Percentiles rank a stretch among this genome's conserved stretches.
Conservation (phyloP, 2,888 invertebrate genomes). For the Macrophya annulata region DNA sequence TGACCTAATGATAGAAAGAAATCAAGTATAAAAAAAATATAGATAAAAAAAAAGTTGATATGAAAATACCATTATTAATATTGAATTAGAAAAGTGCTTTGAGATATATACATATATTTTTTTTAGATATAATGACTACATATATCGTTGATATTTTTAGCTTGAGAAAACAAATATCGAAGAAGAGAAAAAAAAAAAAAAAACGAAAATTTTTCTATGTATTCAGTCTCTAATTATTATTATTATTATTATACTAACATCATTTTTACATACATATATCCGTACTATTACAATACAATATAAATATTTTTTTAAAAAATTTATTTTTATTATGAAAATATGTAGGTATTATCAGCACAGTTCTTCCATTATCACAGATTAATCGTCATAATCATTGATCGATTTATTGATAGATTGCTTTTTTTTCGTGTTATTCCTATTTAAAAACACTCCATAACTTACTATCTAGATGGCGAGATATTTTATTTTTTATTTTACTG, state of each 20-base stretch:
- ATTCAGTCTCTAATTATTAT: neutral
- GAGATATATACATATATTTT: conserved; percentile 12
- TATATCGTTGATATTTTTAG: conserved; percentile 18
- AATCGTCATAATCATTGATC: neutral
- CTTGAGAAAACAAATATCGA: neutral
- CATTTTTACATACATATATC: neutral
- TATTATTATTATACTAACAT: neutral
- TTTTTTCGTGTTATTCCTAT: neutral
- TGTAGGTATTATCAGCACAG: neutral
- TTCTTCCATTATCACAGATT: neutral
- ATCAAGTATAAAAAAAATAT: neutral
- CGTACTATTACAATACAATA: neutral
- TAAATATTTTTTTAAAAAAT: neutral
- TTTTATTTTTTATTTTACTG: neutral
- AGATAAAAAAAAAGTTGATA: neutral
- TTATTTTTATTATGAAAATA: neutral
- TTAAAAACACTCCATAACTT: neutral
- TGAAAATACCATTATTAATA: neutral
- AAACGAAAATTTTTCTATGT: neutral
- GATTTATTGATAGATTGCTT: neutral
- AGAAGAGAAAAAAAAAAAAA: neutral
- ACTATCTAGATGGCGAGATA: neutral
- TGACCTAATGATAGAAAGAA: neutral
- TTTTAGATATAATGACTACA: conserved; percentile 3
- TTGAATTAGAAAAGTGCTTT: conserved; percentile 8